These are phyloP conservation scores for Drosophila limbata DNA, from an alignment of 2,888 invertebrate genomes.

Conservation along the genomic window DNA sequence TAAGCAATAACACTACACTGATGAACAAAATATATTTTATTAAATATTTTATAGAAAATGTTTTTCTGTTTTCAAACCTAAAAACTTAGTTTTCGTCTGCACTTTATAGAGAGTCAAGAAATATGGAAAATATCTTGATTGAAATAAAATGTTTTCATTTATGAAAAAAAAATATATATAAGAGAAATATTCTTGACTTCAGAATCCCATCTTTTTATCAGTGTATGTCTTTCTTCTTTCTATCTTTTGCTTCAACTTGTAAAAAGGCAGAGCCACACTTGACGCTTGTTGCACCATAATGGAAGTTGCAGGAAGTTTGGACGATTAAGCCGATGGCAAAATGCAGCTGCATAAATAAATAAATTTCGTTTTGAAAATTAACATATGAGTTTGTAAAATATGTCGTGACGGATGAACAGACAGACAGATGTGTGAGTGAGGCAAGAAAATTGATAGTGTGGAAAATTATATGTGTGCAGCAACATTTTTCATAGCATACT, in stretches of 20 bases:
- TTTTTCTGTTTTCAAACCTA: too few relatives aligned
- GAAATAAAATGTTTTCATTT: too few relatives aligned
- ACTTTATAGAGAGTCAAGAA: too few relatives aligned
- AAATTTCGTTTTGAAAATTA: slow-evolving; percentile 49
- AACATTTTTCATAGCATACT: slow-evolving; percentile 74
- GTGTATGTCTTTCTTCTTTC: not conserved
- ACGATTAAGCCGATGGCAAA: slow-evolving; percentile 55
- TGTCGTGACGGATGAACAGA: slow-evolving; percentile 26
- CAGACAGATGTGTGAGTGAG: slow-evolving; percentile 28
- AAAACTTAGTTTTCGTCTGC: too few relatives aligned
- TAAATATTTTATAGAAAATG: too few relatives aligned
- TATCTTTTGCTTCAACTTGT: slow-evolving; percentile 24
- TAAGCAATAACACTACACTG: slow-evolving; percentile 3
- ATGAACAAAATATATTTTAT: not conserved
- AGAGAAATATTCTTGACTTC: not conserved
- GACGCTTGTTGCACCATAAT: slow-evolving; percentile 36
- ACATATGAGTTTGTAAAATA: slow-evolving; percentile 25
- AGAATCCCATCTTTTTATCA: not conserved
- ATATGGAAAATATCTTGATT: too few relatives aligned
- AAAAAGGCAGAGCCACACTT: slow-evolving; percentile 33
- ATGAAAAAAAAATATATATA: too few relatives aligned
- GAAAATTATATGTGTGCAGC: slow-evolving; percentile 76
- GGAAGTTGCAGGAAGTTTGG: slow-evolving; percentile 54
- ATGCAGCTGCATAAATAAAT: slow-evolving; percentile 59
- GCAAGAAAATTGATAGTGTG: slow-evolving; percentile 24